These are phyloP conservation scores for Paguma larvata DNA, from an alignment of 2,797 vertebrate species.

Conservation along the genomic window DNA sequence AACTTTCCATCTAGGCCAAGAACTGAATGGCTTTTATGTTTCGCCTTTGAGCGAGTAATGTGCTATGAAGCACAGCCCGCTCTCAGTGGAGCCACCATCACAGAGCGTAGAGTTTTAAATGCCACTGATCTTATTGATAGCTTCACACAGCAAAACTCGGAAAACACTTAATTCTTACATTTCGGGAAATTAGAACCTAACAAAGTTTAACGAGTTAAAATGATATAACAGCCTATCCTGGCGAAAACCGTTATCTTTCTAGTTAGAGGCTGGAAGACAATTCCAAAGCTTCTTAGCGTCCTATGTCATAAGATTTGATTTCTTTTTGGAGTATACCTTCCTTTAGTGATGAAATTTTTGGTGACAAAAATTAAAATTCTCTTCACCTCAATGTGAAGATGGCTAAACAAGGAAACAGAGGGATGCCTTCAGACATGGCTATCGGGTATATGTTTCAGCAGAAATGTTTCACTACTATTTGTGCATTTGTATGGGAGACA, in stretches of 20 bases:
- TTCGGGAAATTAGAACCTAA: not conserved
- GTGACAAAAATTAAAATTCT: not conserved
- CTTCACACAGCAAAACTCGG: not conserved
- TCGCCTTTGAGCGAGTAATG: not conserved
- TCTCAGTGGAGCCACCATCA: fast-evolving
- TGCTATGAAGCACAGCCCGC: not conserved
- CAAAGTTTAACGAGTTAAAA: not conserved
- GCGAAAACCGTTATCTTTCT: not conserved
- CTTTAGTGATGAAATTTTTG: not conserved
- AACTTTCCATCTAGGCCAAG: not conserved
- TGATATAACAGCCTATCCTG: not conserved
- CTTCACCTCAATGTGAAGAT: not conserved
- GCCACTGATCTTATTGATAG: not conserved
- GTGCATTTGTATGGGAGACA: not conserved
- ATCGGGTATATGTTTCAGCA: not conserved
- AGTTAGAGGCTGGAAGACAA: not conserved
- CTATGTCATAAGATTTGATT: not conserved
- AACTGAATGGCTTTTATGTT: not conserved
- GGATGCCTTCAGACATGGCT: not conserved
- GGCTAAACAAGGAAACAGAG: not conserved
- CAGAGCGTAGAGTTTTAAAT: not conserved
- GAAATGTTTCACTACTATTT: not conserved
- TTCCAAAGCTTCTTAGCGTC: not conserved
- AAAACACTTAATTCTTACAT: not conserved
- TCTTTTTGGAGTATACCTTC: not conserved